Conservation (phyloP, 2,113 vertebrate species). For the Leucopsar rothschildi region DNA sequence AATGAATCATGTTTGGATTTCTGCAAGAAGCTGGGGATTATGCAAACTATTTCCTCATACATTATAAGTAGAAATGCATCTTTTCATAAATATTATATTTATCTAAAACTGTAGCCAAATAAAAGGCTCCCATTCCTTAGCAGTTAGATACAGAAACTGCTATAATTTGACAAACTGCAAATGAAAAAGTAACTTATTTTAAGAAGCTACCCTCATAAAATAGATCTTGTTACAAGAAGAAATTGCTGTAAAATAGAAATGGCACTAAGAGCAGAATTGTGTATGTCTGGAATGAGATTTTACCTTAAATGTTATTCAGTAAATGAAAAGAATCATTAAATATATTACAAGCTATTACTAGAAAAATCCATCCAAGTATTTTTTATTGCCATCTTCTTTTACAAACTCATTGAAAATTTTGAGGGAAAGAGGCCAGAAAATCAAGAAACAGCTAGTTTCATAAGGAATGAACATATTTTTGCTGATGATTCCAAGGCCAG, state of each 20-base stretch:
- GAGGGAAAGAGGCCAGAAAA: background rate
- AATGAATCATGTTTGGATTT: constrained; percentile 59
- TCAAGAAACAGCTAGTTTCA: background rate
- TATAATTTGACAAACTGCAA: constrained; percentile 38
- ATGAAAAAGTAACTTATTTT: constrained; percentile 38
- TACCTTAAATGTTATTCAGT: constrained; percentile 49
- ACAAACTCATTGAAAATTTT: constrained; percentile 44
- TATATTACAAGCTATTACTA: constrained; percentile 44
- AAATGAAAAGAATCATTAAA: constrained; percentile 71
- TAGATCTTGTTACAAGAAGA: constrained; percentile 50
- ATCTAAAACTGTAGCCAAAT: constrained; percentile 51
- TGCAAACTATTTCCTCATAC: constrained; percentile 46
- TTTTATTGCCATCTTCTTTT: constrained; percentile 55
- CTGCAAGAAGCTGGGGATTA: constrained; percentile 42
- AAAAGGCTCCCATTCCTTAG: constrained; percentile 37
- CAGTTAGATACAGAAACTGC: constrained; percentile 49
- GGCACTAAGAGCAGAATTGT: constrained; percentile 48
- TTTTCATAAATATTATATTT: constrained; percentile 50
- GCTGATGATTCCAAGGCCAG: background rate
- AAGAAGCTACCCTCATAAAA: constrained; percentile 47
- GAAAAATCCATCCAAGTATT: constrained; percentile 52
- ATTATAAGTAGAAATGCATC: constrained; percentile 40
- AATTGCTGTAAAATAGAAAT: constrained; percentile 39
- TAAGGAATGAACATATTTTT: background rate
- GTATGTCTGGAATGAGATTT: constrained; percentile 45